phyloP scores from a whole-genome alignment of 92 coral and sea anemone species.

The Epizoanthus scotinus region DNA sequence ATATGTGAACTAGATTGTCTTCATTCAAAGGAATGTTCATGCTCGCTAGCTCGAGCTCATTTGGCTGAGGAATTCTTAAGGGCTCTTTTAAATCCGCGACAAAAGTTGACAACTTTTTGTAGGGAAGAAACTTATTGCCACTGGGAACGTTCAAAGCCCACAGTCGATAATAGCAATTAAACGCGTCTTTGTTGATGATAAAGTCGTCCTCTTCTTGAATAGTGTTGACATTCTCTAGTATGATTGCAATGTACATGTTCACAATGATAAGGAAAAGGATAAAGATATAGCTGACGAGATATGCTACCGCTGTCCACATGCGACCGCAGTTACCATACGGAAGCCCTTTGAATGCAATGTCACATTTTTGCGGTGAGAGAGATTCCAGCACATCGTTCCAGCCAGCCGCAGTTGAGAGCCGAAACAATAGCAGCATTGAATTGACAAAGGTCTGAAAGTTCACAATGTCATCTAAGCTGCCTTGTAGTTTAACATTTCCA shows the following conservation, averaged over 20 bases:
- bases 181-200: constrained; percentile 79
- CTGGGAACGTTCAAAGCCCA: constrained; percentile 79
- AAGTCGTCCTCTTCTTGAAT: constrained; percentile 87
- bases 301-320: constrained; percentile 66
- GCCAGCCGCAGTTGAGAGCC: constrained; percentile 85
- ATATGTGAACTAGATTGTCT: constrained; percentile 83
- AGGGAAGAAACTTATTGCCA: constrained; percentile 80
- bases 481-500: constrained; percentile 80
- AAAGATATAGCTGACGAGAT: constrained; percentile 75
- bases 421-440: constrained; percentile 85
- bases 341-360: constrained; percentile 41
- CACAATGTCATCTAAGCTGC: constrained; percentile 80
- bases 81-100: constrained; percentile 80
- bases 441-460: constrained; percentile 89
- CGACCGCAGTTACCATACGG: constrained; percentile 88
- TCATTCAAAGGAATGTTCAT: constrained; percentile 80
- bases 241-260: constrained; percentile 93
- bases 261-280: constrained; percentile 82
- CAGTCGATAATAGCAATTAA: constrained; percentile 78
- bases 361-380: constrained; percentile 85
- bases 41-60: constrained; percentile 61
- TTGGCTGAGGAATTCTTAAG: constrained; percentile 75
- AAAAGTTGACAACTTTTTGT: constrained; percentile 68
- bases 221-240: constrained; percentile 87
- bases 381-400: constrained; percentile 89